Conservation (phyloP, 2,797 vertebrate species). For the Cyprinodon diabolis region DNA sequence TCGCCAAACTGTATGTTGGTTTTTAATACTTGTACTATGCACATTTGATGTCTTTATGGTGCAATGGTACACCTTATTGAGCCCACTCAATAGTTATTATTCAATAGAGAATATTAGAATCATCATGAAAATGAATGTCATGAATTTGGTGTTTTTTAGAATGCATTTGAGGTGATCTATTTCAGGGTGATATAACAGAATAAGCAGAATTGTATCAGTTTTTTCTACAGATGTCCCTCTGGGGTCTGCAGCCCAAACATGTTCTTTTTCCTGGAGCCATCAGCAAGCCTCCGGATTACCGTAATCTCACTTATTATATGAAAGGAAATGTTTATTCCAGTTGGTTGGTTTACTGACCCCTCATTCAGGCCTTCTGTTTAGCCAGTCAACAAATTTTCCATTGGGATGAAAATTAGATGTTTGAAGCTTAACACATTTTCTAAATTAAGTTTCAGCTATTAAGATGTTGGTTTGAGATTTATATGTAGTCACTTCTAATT, state of each 20-base stretch:
- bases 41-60: slow-evolving; percentile 72
- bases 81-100: slow-evolving; percentile 16
- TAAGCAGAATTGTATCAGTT: background rate
- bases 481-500: background rate
- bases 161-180: background rate
- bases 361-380: background rate
- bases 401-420: background rate
- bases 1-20: slow-evolving; percentile 52
- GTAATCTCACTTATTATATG: background rate
- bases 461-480: background rate
- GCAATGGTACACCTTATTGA: slow-evolving; percentile 58
- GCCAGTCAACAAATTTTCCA: background rate
- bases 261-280: background rate
- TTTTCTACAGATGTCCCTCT: background rate
- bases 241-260: background rate
- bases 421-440: background rate
- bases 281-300: background rate
- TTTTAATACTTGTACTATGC: slow-evolving; percentile 81
- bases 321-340: background rate
- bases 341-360: background rate
- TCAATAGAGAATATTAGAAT: background rate
- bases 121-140: background rate
- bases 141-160: background rate
- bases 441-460: background rate
- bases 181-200: too few relatives aligned